These are phyloP conservation scores for Ophion ventricosus DNA, from an alignment of 2,888 invertebrate genomes.

Conservation along the genomic window DNA sequence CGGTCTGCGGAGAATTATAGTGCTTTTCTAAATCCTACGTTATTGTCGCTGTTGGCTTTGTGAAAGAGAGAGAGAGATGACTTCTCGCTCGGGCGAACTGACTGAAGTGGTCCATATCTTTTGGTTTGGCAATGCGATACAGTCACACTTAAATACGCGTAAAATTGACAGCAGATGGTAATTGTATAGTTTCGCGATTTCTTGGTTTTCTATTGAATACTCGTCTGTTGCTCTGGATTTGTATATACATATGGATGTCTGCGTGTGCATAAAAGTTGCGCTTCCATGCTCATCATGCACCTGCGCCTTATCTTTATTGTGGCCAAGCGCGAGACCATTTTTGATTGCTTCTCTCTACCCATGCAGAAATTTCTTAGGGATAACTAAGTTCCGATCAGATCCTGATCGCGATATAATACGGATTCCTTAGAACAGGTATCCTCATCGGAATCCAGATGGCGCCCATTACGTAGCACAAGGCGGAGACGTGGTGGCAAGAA, in stretches of 20 bases:
- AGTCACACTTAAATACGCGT: conserved; percentile 15
- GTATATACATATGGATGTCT: background rate
- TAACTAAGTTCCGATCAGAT: no score
- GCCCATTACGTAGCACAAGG: no score
- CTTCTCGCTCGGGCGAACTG: background rate
- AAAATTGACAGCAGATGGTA: background rate
- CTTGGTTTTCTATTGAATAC: background rate
- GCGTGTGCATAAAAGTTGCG: background rate
- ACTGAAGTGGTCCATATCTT: conserved; percentile 1
- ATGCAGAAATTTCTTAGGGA: no score
- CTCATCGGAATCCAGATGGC: no score
- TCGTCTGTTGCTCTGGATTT: background rate
- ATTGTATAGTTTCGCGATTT: background rate
- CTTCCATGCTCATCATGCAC: no score
- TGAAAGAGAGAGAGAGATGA: conserved; percentile 15
- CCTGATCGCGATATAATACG: no score
- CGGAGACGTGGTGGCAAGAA: no score
- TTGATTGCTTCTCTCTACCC: background rate
- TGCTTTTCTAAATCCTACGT: conserved; percentile 15
- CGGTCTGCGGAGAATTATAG: conserved; percentile 8
- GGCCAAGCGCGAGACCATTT: no score
- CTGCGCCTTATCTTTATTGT: no score
- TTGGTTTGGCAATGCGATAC: conserved; percentile 41
- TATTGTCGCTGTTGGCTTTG: conserved; percentile 37
- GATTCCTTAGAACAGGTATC: no score